Percentiles rank a stretch among this genome's conserved stretches.
phyloP scores from a whole-genome alignment of 1,140 invertebrate genomes.

The Epicauta chinensis region DNA sequence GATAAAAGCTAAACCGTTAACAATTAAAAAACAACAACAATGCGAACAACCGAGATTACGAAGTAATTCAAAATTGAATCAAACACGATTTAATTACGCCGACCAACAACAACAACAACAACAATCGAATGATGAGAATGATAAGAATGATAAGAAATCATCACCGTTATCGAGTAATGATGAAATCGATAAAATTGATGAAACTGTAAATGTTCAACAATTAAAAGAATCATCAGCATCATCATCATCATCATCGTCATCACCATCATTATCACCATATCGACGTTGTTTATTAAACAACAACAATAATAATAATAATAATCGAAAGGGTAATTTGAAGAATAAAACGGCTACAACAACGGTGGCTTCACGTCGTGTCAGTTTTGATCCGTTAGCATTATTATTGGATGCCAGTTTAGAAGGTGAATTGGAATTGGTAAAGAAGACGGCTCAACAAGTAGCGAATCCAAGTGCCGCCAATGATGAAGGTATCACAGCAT shows the following conservation, averaged over 20 bases:
- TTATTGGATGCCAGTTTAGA: constrained; percentile 95
- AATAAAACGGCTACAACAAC: constrained; percentile 57
- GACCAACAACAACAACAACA: constrained; percentile 53
- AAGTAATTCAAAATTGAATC: constrained; percentile 46
- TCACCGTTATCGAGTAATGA: constrained; percentile 7
- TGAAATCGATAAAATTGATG: constrained; percentile 39
- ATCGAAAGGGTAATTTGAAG: constrained; percentile 68
- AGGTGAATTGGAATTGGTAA: constrained; percentile 95
- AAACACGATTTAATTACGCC: constrained; percentile 54
- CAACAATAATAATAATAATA: too few species aligned
- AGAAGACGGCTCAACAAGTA: constrained; percentile 90
- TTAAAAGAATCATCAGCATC: constrained; percentile 25
- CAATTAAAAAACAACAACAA: constrained; percentile 68
- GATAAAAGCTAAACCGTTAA: constrained; percentile 73
- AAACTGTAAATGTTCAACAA: constrained; percentile 45
- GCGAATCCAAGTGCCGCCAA: constrained; percentile 92
- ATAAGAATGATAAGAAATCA: constrained; percentile 20
- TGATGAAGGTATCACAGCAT: constrained; percentile 95
- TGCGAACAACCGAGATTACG: constrained; percentile 70
- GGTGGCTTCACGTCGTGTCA: constrained; percentile 75
- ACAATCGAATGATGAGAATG: constrained; percentile 62
- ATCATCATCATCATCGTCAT: too few species aligned
- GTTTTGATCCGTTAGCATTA: constrained; percentile 95
- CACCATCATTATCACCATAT: too few species aligned
- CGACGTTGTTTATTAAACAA: constrained; percentile 20